Conservation (phyloP, 2,888 invertebrate species). For the Plemyria rubiginata region DNA sequence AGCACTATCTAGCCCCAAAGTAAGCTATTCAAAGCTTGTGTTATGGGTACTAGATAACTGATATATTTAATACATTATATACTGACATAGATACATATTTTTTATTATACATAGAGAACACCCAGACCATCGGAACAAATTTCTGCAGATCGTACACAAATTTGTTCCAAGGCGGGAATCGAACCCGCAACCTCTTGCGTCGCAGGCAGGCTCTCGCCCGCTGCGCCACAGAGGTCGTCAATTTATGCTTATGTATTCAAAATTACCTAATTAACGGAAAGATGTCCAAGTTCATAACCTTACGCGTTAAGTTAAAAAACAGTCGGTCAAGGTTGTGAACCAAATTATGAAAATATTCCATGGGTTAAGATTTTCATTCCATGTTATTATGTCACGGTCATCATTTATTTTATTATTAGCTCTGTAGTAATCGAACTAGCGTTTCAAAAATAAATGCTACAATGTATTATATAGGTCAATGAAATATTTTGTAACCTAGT, state of each 20-base stretch:
- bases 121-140: too few species aligned
- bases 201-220: too few species aligned
- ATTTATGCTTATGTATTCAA: conserved; percentile 5
- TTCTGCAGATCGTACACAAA: too few species aligned
- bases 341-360: conserved; percentile 12
- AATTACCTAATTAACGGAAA: conserved; percentile 17
- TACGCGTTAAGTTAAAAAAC: not conserved
- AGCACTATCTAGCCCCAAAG: too few species aligned
- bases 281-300: conserved; percentile 14
- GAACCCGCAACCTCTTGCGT: too few species aligned
- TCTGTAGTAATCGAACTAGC: not conserved
- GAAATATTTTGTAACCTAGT: not conserved
- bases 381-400: not conserved
- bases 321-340: conserved; percentile 19
- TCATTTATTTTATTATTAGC: not conserved
- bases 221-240: too few species aligned
- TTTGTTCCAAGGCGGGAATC: too few species aligned
- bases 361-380: not conserved
- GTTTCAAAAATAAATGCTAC: not conserved
- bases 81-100: too few species aligned
- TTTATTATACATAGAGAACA: too few species aligned
- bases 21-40: too few species aligned
- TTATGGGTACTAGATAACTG: too few species aligned
- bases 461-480: conserved; percentile 10
- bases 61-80: too few species aligned